Evolutionary conservation across 1,140 invertebrate species (phyloP), one percentile per base, ranked within the genome.

Genomic region (Drosophila funebris): DNA sequence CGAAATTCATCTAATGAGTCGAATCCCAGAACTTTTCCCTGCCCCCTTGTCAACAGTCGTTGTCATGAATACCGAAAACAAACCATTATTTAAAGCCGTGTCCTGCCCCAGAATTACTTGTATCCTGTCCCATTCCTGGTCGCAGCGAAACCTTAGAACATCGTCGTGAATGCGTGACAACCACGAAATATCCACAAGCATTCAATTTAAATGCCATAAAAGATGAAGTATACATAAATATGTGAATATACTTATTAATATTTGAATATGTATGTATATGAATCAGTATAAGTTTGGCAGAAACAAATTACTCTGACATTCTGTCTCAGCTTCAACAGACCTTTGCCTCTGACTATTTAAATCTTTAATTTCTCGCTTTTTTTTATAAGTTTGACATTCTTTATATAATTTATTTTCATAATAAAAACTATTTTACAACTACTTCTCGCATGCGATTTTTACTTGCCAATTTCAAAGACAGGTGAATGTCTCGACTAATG

Each of bases 121-220:
- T 52, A 11, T 33, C 46, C 44, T 14, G 22, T 3, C 9, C 7
- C 8, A 9, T 64, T 50, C 44, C 14, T 70, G 46, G 36, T 41
- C 27, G 39, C 24, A 57, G 37, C 44, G 73, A 71, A 78, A 44
- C 70, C 70, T 60, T 44, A 53, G 57, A 37, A 61, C 73, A 81
- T 66, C 44, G 44, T 81, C 37, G 64, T 68, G 52, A 79, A n/a
- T n/a, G n/a, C n/a, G n/a, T n/a, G n/a, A n/a, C n/a, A n/a, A n/a
- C n/a, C n/a, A n/a, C n/a, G 9, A 43, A 81, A 81, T 76, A 78
- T 81, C 78, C 81, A 81, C 78, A 81, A 64, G 78, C 79, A 82
- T 82, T 82, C 57, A 82, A 82, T 82, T 82, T 82, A 74, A 77
- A 77, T 69, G 67, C 73, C 57, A 68, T 77, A 77, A 77, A 27